Percentiles rank a stretch among this genome's conserved stretches.
Conservation (phyloP, 2,888 invertebrate genomes). For the Nephrotoma flavescens region DNA sequence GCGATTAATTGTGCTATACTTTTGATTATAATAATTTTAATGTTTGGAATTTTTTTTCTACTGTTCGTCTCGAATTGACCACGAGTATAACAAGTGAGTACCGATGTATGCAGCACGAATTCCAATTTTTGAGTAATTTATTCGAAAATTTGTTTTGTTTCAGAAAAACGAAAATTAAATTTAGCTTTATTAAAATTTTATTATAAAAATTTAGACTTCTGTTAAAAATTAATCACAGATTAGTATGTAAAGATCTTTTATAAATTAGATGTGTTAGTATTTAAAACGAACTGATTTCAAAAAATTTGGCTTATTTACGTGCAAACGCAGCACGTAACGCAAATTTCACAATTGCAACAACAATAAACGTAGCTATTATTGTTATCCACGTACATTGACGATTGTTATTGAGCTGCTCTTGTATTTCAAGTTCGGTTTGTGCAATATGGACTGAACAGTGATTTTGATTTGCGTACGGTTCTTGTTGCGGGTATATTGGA, state of each 20-base stretch:
- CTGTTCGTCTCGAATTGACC: not conserved
- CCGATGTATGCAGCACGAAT: not conserved
- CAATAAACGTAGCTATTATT: not conserved
- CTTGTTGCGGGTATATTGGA: not conserved
- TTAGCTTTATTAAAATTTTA: too few relatives aligned
- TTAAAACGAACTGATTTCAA: too few relatives aligned
- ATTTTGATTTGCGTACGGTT: not conserved
- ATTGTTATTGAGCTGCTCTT: not conserved
- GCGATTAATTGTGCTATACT: not conserved
- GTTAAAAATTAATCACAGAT: too few relatives aligned
- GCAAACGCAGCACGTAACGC: not conserved
- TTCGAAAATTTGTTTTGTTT: too few relatives aligned
- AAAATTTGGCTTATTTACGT: too few relatives aligned
- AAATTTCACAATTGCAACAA: not conserved
- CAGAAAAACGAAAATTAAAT: too few relatives aligned
- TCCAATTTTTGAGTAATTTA: too few relatives aligned
- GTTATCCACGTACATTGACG: not conserved
- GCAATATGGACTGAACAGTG: not conserved
- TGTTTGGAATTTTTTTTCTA: not conserved
- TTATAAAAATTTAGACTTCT: too few relatives aligned
- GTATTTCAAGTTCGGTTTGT: not conserved
- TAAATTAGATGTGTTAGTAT: too few relatives aligned
- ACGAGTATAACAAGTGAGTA: not conserved
- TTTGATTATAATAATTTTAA: not conserved
- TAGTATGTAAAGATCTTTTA: too few relatives aligned